Percentiles rank a stretch among this genome's conserved stretches.
phyloP scores from a whole-genome alignment of 2,113 vertebrate species.

The Silurus meridionalis region DNA sequence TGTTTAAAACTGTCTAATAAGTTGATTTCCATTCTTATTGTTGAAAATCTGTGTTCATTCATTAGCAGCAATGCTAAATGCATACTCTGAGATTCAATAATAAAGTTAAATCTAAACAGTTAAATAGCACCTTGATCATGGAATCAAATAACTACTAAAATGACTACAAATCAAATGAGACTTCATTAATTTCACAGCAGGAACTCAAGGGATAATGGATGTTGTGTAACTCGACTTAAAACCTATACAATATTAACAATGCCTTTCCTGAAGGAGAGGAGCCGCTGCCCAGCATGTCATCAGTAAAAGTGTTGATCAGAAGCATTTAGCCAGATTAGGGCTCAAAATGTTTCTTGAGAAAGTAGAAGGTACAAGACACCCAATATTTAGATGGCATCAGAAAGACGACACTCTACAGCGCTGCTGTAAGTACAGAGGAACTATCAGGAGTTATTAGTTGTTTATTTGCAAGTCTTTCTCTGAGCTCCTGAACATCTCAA shows the following conservation, averaged over 20 bases:
- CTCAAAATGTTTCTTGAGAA: not conserved
- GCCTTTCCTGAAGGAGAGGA: not conserved
- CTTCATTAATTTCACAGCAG: not conserved
- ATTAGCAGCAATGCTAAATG: not conserved
- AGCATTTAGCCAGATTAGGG: not conserved
- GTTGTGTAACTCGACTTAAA: not conserved
- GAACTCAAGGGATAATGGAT: not conserved
- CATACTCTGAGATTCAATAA: not conserved
- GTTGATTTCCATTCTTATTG: too few species aligned
- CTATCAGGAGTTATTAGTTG: not conserved
- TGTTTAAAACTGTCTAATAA: too few species aligned
- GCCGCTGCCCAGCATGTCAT: not conserved
- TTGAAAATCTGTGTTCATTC: too few species aligned
- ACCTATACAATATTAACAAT: not conserved
- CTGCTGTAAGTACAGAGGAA: not conserved
- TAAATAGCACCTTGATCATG: not conserved
- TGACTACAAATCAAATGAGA: not conserved
- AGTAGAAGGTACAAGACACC: not conserved
- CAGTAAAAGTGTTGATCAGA: not conserved
- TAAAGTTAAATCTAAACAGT: not conserved
- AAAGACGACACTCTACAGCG: not conserved
- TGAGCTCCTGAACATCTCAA: not conserved
- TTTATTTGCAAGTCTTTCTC: slow-evolving; percentile 11
- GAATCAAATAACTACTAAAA: not conserved
- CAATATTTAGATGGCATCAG: not conserved